Evolutionary conservation across 1,140 invertebrate species (phyloP).

Genomic region (Nasonia vitripennis): DNA sequence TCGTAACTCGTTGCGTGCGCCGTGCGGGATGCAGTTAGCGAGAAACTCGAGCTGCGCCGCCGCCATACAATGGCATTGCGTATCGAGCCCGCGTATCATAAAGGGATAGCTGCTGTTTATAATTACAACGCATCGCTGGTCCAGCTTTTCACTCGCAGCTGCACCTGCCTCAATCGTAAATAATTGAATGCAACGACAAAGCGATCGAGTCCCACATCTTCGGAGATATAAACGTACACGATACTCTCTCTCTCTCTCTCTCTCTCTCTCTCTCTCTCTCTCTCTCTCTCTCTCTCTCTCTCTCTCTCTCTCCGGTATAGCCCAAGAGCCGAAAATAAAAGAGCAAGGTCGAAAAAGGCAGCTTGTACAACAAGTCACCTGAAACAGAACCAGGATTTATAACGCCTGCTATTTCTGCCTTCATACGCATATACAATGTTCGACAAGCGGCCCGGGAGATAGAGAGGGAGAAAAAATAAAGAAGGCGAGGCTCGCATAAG

Average conservation of each 20-base stretch:
- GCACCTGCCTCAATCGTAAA: constrained; percentile 9
- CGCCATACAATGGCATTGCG: not conserved
- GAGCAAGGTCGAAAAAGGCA: not conserved
- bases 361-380: constrained; percentile 35
- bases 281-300: constrained; percentile 1
- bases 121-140: not conserved
- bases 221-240: constrained; percentile 28
- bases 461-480: constrained; percentile 5
- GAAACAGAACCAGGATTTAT: constrained; percentile 50
- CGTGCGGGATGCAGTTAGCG: not conserved
- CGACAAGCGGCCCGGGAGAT: constrained; percentile 33
- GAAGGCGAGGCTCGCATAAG: not conserved
- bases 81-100: not conserved
- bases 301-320: not conserved
- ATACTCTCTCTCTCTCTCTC: not conserved
- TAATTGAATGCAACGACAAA: constrained; percentile 44
- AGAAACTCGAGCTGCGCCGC: constrained; percentile 14
- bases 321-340: not conserved
- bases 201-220: constrained; percentile 32
- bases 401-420: constrained; percentile 36
- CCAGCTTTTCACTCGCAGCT: not conserved
- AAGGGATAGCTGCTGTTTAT: not conserved
- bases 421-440: constrained; percentile 45
- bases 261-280: not conserved
- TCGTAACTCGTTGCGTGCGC: not conserved